Evolutionary conservation across 2,113 vertebrate genomes (phyloP), one percentile per base, ranked within the genome.

Genomic region (Gnathonemus echidnorhynchus): DNA sequence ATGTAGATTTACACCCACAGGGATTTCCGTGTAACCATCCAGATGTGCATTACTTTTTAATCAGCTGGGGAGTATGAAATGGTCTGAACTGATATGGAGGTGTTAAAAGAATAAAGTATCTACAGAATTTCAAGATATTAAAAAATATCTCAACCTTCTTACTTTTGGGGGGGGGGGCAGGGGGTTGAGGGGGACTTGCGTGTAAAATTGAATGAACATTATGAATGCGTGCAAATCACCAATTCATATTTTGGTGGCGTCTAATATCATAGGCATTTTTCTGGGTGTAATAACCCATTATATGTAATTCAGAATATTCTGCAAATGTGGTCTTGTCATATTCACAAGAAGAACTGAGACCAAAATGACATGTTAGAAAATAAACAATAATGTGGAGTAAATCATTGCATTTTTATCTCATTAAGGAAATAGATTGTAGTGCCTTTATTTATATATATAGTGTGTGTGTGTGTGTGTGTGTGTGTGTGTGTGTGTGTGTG

Each of bases 1-100:
- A 95, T 96, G 95, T 95, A 97, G 96, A 97, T 96, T 96, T 95
- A 90, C 95, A 94, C 95, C 94, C 93, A 89, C 90, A 90, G 92
- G 95, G 94, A 96, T 95, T 95, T 94, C 83, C 92, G 91, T 94
- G 93, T 94, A 93, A 91, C 88, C 58, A 89, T 94, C 91, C 89
- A 88, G 90, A 93, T 90, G 91, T 93, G 92, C 93, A 93, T 94
- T 94, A 93, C 92, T 92, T 94, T 92, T 92, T 90, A 91, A 88
- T 87, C 52, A 21, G 48, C 92, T 88, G 90, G 92, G 56, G 90
- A 92, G 84, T 93, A 91, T 92, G 89, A 77, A 90, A 92, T 92
- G 93, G 94, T 70, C 91, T 92, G 92, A 93, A 93, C 91, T 89
- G 86, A 89, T 91, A 93, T 94, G 91, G 93, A 93, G 91, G 91